phyloP scores from a whole-genome alignment of 2,113 vertebrate genomes.

The Numenius arquata region DNA sequence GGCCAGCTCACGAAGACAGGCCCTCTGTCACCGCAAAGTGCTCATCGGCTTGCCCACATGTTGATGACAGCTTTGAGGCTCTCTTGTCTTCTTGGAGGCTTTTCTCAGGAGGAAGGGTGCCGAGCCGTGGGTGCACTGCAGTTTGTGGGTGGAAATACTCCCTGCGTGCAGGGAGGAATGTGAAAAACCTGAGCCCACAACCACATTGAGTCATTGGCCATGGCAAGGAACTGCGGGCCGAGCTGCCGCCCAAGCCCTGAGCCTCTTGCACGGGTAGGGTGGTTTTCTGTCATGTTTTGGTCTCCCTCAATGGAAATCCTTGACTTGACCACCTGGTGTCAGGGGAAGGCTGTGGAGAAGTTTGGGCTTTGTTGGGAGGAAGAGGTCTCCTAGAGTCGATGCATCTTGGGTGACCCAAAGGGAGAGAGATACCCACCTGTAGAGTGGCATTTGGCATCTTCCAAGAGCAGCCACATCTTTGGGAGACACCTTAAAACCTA shows the following conservation, averaged over 20 bases:
- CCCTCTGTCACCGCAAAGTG: background rate
- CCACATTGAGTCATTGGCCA: background rate
- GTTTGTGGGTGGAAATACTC: background rate
- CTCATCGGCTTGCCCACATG: background rate
- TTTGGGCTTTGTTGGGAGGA: background rate
- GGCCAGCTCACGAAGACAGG: background rate
- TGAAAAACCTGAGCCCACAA: background rate
- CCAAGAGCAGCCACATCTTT: background rate
- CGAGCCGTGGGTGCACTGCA: background rate
- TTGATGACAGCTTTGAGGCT: background rate
- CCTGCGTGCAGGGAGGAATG: background rate
- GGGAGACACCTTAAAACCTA: background rate
- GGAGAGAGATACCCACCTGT: background rate
- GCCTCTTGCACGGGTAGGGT: background rate
- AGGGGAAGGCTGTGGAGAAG: background rate
- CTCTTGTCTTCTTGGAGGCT: background rate
- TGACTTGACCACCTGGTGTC: background rate
- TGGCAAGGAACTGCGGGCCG: accelerated
- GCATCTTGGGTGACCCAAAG: background rate
- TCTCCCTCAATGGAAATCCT: background rate
- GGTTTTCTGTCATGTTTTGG: background rate
- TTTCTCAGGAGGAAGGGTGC: background rate
- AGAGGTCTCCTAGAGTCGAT: background rate
- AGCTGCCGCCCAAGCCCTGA: background rate
- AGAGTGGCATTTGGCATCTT: background rate